phyloP scores from a whole-genome alignment of 1,140 invertebrate species.

The Tetragonula clypearis region DNA sequence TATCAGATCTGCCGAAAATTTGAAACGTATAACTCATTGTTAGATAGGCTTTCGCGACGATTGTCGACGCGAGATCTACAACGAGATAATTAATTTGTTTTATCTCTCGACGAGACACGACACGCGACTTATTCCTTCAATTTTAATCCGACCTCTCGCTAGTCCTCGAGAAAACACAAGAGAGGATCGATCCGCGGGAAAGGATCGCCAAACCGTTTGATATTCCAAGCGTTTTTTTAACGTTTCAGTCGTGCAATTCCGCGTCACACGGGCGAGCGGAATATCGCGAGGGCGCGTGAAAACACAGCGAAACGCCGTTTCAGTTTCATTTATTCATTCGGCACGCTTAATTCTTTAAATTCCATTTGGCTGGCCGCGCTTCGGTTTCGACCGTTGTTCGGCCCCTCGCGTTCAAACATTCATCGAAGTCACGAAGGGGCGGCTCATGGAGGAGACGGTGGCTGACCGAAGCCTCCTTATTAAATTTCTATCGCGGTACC shows the following conservation, averaged over 20 bases:
- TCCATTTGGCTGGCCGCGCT: neutral
- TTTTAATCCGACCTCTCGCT: too few relatives aligned
- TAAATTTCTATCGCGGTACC: constrained; percentile 42
- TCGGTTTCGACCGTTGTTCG: constrained; percentile 5
- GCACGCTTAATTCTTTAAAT: constrained; percentile 29
- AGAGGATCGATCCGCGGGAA: too few relatives aligned
- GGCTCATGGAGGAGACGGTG: neutral
- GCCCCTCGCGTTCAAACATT: constrained; percentile 14
- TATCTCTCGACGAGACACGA: too few relatives aligned
- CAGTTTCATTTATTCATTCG: neutral
- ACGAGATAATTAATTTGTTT: too few relatives aligned
- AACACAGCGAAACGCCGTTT: neutral
- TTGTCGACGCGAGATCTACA: too few relatives aligned
- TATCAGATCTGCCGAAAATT: too few relatives aligned
- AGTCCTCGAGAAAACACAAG: neutral
- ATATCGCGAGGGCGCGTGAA: neutral
- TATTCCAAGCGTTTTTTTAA: neutral
- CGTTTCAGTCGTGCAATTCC: neutral
- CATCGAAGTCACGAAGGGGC: neutral
- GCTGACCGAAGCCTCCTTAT: constrained; percentile 22
- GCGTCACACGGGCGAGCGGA: too few relatives aligned
- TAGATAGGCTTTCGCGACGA: too few relatives aligned
- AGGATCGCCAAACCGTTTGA: neutral
- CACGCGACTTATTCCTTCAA: too few relatives aligned
- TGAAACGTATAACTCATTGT: too few relatives aligned